Evolutionary conservation across 2,113 vertebrate genomes (phyloP), one percentile per base, ranked within the genome.

Genomic region (Centrocercus urophasianus): DNA sequence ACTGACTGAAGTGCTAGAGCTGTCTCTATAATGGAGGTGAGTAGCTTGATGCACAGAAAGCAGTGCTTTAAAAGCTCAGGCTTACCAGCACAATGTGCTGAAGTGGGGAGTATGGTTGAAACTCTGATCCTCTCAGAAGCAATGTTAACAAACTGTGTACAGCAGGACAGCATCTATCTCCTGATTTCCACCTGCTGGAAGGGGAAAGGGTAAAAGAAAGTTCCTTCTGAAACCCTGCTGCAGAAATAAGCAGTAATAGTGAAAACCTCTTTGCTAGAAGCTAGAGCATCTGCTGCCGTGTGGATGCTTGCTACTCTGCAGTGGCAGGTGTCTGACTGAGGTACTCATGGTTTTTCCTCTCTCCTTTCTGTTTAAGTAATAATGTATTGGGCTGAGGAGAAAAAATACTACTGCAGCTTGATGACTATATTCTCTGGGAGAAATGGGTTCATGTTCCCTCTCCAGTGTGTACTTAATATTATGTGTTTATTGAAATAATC

Each of bases 401-500:
- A 65, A 84, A 84, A 65, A 32, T n/a, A n/a, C 11, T 60, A 12
- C 21, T 0, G 0, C 34, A 86, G 20, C 56, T 80, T 88, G 86
- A 94, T 94, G 79, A 90, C 42, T 42, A 25, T 21, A 36, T 60
- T 91, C 69, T 63, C 42, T 47, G 65, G 88, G 72, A 88, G 60
- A 88, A 56, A 38, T 64, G 47, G 42, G 47, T 74, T 93, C 84
- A 43, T 1, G 6, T 74, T 50, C 69, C 42, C 1, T 1, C 34
- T 83, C 32, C n/a, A 32, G 38, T 56, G 20, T 63, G 32, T 90
- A 74, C 73, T 88, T 74, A 77, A 38, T 21, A 24, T 86, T 86
- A 60, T 22, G 22, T 27, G 60, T 83, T 60, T 32, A 50, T 18
- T 56, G 69, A 88, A 83, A 86, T 38, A 88, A 92, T 6, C 1